Evolutionary conservation across 2,113 vertebrate genomes (phyloP).

Genomic region (Carettochelys insculpta): DNA sequence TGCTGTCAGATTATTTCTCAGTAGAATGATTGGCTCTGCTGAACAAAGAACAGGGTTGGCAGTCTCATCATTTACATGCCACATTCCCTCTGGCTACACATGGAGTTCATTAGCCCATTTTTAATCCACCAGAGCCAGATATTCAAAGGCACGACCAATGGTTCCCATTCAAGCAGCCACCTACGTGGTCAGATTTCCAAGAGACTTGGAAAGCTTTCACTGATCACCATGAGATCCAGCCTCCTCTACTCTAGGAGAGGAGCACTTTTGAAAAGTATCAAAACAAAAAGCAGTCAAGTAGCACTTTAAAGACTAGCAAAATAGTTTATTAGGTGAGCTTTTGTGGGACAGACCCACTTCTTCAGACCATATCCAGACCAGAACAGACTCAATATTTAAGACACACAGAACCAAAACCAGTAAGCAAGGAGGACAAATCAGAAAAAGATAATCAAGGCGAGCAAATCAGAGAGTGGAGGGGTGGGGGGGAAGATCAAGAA

Average conservation of each 20-base stretch:
- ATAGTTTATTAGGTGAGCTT: too few relatives aligned
- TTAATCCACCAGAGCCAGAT: accelerated
- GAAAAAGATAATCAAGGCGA: too few relatives aligned
- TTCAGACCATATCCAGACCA: too few relatives aligned
- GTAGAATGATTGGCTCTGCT: not conserved
- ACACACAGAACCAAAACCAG: too few relatives aligned
- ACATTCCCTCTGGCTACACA: accelerated
- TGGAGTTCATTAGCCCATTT: accelerated
- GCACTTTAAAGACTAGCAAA: too few relatives aligned
- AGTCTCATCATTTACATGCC: accelerated
- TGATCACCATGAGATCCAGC: not conserved
- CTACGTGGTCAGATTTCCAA: not conserved
- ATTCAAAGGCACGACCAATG: not conserved
- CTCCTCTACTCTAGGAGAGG: not conserved
- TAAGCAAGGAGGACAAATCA: too few relatives aligned
- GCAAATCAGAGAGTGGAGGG: too few relatives aligned
- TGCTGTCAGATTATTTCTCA: not conserved
- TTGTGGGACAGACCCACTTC: too few relatives aligned
- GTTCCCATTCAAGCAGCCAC: not conserved
- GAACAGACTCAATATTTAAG: too few relatives aligned
- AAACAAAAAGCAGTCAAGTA: too few relatives aligned
- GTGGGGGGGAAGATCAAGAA: too few relatives aligned
- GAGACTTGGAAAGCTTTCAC: not conserved
- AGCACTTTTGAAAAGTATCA: not conserved
- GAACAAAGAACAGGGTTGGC: not conserved